Base-by-base conservation (phyloP, 2,113 vertebrate genomes). In the Cnemophilus loriae region DNA sequence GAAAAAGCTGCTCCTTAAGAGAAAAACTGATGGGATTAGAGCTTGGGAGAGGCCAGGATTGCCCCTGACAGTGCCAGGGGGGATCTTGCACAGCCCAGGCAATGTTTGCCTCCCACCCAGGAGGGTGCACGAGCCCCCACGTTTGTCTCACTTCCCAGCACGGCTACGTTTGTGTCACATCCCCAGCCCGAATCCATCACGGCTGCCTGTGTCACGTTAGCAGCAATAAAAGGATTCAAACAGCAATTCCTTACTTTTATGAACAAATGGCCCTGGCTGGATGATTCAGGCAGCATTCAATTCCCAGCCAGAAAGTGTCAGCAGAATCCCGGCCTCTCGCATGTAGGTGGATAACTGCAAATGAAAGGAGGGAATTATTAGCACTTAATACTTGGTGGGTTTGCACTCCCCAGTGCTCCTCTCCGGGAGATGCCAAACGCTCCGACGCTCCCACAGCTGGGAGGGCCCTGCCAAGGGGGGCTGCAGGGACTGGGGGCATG, bases 221-320 rank as follows among this genome's bases (percentile, higher is more conserved):
- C 88, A 49, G 91, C 95, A 74, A 87, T 75, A 23, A 94, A 93
- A 82, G 79, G 95, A 96, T 68, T 95, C 92, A 82, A 95, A 89
- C 57, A 75, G 93, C 93, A 97, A 86, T 95, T 92, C 94, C 89
- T 97, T 83, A 94, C 88, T 95, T 94, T 96, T 93, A 95, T 93
- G 96, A 96, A 94, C 93, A 95, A 96, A 95, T 71, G 79, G 85
- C 90, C 93, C 92, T 75, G 90, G 95, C 93, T 77, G 89, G 96
- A 95, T 96, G 96, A 97, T 94, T 97, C 95, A 95, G 93, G 90
- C 92, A 84, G 88, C 81, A 35, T 78, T 95, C 95, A 95, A 92
- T 82, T 92, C 86, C 90, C 95, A 93, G 95, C 39, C 70, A 95
- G 82, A 71, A 83, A 90, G 91, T 94, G 91, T 97, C 92, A 96